These are phyloP conservation scores for Antheraea pernyi DNA, from an alignment of 1,140 invertebrate species.

Conservation along the genomic window DNA sequence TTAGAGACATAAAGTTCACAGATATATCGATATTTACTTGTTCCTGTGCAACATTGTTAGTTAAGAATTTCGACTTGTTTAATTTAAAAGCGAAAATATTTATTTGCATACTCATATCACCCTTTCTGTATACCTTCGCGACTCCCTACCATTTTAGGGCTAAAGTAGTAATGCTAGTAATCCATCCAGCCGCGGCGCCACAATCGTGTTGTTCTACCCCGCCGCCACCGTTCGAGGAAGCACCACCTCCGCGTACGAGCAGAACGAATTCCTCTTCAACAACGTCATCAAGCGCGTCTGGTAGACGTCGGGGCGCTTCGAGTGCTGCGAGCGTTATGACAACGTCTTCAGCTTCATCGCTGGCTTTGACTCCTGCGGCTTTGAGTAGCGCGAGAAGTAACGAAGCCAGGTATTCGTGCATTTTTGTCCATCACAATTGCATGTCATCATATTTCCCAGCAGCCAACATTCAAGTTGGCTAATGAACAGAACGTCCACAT, in stretches of 20 bases:
- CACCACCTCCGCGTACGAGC: slow-evolving; percentile 78
- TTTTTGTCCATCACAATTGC: background rate
- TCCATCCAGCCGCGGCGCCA: slow-evolving; percentile 54
- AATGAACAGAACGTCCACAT: too few species aligned
- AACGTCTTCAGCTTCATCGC: slow-evolving; percentile 80
- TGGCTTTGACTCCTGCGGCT: slow-evolving; percentile 83
- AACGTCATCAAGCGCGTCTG: slow-evolving; percentile 77
- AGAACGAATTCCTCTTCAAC: slow-evolving; percentile 79
- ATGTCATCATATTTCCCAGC: too few species aligned
- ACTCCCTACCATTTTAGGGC: background rate
- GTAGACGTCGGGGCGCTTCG: slow-evolving; percentile 71
- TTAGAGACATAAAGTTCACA: too few species aligned
- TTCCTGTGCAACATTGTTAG: too few species aligned
- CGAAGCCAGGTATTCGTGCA: slow-evolving; percentile 67
- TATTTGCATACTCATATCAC: too few species aligned
- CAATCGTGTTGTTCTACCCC: slow-evolving; percentile 90
- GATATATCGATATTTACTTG: too few species aligned
- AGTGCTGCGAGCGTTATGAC: slow-evolving; percentile 71
- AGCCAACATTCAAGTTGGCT: too few species aligned
- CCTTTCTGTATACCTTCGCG: background rate
- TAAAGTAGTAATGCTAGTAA: slow-evolving; percentile 65
- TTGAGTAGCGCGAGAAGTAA: slow-evolving; percentile 80
- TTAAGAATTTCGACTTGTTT: too few species aligned
- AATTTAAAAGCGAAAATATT: too few species aligned
- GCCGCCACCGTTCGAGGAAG: slow-evolving; percentile 92